Evolutionary conservation across 2,888 invertebrate genomes (phyloP), one percentile per base, ranked within the genome.

Genomic region (Neocrepidodera transversa): DNA sequence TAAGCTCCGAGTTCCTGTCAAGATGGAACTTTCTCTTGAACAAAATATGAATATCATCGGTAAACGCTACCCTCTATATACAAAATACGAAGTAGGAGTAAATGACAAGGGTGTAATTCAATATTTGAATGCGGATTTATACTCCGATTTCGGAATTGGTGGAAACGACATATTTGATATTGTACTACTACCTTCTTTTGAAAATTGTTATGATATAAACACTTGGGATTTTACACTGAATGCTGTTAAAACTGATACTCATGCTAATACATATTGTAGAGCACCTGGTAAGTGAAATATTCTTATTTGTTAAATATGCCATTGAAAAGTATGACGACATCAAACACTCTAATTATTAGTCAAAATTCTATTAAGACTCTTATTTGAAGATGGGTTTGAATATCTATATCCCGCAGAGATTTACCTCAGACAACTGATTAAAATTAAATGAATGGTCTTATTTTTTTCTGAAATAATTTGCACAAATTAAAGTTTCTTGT

Each of bases 11-110:
- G 74, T 80, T 38, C 91, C 93, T 0, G 88, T 90, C 0, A 84
- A 91, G 16, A 84, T 94, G 57, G 84, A 87, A 1, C 78, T 92
- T 78, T 82, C 87, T 16, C 80, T 94, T 53, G 87, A 89, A 70
- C 85, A 87, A 14, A 92, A 89, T 71, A 88, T 93, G 86, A 82
- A 84, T 45, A 79, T 85, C 2, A 70, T 87, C 1, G 92, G 92
- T 1, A 66, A 57, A 49, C 53, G 66, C 30, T 78, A 81, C 55
- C 84, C 89, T 0, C 81, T 82, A 43, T 82, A 82, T 4, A 79
- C 82, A 2, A 85, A 87, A 61, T 92, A 90, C 73, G 87, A 90
- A 74, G 86, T 87, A 7, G 87, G 84, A 2, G 83, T 86, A 0
- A 82, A 87, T 68, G 78, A 83, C 26, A 77, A 82, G 0, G 92